These are phyloP conservation scores for Lamellibrachia luymesi DNA, from an alignment of 1,140 invertebrate species.

Conservation along the genomic window DNA sequence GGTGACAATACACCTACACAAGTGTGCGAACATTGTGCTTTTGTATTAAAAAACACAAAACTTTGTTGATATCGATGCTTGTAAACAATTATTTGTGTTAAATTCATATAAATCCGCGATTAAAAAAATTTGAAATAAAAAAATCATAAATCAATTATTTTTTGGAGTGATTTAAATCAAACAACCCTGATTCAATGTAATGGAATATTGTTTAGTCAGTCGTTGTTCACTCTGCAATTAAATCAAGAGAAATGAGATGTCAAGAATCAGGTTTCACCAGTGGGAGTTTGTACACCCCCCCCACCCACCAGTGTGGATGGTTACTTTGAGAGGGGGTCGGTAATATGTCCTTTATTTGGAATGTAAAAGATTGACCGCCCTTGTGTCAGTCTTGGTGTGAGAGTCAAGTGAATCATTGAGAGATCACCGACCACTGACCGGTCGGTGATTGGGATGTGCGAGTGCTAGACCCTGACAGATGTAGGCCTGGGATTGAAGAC, in stretches of 20 bases:
- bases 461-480: neutral
- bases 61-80: too few species aligned
- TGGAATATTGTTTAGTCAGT: neutral
- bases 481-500: neutral
- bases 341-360: neutral
- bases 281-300: neutral
- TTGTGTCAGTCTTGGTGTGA: neutral
- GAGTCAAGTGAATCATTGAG: neutral
- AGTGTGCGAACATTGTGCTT: too few species aligned
- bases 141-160: too few species aligned
- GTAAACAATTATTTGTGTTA: too few species aligned
- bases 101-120: too few species aligned
- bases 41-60: too few species aligned
- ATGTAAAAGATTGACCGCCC: neutral
- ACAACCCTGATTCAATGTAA: neutral
- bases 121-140: too few species aligned
- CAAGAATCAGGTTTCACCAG: neutral
- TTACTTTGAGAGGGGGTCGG: neutral
- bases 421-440: neutral
- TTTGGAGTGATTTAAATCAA: too few species aligned
- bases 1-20: too few species aligned
- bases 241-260: neutral
- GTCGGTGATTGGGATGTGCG: too few species aligned
- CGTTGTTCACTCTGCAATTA: neutral
- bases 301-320: too few species aligned